Percentiles rank a stretch among this genome's conserved stretches.
Evolutionary conservation across 2,113 vertebrate genomes (phyloP).

Genomic region (Ursus arctos): DNA sequence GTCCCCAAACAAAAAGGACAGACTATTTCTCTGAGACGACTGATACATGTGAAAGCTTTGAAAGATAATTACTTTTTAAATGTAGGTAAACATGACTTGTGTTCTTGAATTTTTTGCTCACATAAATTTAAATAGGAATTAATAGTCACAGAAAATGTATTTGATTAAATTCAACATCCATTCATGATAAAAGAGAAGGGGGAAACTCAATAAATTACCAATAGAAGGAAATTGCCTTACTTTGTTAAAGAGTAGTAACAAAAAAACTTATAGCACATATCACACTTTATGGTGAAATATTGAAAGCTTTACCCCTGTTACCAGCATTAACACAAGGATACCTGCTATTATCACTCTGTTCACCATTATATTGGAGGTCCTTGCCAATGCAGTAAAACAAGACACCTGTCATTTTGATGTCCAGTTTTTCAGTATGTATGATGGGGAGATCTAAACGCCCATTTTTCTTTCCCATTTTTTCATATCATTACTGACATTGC

Average conservation of each 20-base stretch:
- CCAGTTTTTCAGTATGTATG: background rate
- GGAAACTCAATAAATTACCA: background rate
- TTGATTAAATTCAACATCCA: slow-evolving; percentile 33
- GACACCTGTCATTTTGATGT: background rate
- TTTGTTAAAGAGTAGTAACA: background rate
- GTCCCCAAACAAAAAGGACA: background rate
- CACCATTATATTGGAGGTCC: background rate
- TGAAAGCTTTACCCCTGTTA: background rate
- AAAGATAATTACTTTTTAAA: slow-evolving; percentile 29
- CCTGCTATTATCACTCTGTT: background rate
- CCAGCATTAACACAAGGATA: background rate
- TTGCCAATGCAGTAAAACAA: background rate
- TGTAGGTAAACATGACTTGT: background rate
- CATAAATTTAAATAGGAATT: background rate
- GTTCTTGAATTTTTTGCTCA: slow-evolving; percentile 33
- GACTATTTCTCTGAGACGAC: background rate
- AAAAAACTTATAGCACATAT: background rate
- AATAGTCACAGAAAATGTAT: background rate
- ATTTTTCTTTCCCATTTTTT: background rate
- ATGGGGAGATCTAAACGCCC: background rate
- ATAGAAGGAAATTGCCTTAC: background rate
- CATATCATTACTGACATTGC: background rate
- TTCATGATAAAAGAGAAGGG: background rate
- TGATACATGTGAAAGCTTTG: background rate
- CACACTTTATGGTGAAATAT: background rate